A percentile compares a stretch with the other conserved stretches of the same genome.
Conservation (phyloP, 2,113 vertebrate species). For the Esox niger region DNA sequence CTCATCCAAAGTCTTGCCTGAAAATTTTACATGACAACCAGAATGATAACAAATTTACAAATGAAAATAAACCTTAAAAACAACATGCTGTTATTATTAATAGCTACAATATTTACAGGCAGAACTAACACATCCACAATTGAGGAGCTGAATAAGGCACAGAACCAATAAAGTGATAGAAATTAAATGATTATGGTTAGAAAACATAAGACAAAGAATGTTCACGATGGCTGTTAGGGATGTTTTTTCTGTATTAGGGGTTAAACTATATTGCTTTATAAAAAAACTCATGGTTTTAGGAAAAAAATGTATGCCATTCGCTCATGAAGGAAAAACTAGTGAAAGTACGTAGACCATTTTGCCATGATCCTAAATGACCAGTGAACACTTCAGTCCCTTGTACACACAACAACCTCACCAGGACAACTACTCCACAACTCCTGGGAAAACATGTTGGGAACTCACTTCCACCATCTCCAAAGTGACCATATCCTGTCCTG, state of each 20-base stretch:
- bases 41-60: background rate
- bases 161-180: background rate
- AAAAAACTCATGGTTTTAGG: too few relatives aligned
- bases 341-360: background rate
- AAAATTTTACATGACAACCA: background rate
- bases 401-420: background rate
- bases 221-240: background rate
- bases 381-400: too few relatives aligned
- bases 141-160: background rate
- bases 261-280: too few relatives aligned
- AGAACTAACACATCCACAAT: background rate
- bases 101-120: background rate
- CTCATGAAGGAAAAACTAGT: background rate
- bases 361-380: background rate
- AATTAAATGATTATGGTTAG: background rate
- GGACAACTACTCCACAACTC: background rate
- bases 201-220: background rate
- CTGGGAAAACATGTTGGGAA: conserved; percentile 5
- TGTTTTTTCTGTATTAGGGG: background rate
- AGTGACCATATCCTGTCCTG: conserved; percentile 25
- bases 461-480: conserved; percentile 10
- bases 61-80: background rate
- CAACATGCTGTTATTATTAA: background rate
- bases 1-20: background rate
- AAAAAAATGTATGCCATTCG: background rate